Conservation (phyloP, 2,888 invertebrate genomes). For the Dendrolimus houi region DNA sequence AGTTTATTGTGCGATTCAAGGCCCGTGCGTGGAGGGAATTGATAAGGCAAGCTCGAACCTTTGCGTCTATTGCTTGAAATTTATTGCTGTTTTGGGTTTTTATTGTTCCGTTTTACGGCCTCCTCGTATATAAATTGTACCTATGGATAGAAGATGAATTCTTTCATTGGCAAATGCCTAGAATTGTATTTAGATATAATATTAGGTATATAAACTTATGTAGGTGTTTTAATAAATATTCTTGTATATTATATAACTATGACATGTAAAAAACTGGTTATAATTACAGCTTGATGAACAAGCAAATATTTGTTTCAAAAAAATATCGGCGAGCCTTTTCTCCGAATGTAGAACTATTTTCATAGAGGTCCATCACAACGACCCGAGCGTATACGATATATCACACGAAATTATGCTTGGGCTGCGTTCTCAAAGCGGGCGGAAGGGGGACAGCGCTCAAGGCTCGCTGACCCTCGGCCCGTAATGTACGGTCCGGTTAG, state of each 20-base stretch:
- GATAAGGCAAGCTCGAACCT: slow-evolving; percentile 75
- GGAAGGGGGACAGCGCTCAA: slow-evolving; percentile 64
- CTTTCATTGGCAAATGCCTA: slow-evolving; percentile 7
- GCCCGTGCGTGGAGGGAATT: slow-evolving; percentile 69
- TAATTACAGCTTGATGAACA: no score
- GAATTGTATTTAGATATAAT: no score
- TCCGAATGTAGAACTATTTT: slow-evolving; percentile 36
- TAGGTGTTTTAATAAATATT: no score
- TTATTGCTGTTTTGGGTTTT: slow-evolving; percentile 78
- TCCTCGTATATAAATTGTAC: slow-evolving; percentile 71
- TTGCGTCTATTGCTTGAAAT: slow-evolving; percentile 76
- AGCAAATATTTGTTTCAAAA: not conserved
- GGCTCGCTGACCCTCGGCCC: slow-evolving; percentile 73
- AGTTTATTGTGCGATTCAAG: slow-evolving; percentile 66
- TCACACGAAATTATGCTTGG: slow-evolving; percentile 71
- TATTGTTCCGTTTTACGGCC: slow-evolving; percentile 78
- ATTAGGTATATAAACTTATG: no score
- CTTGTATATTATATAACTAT: no score
- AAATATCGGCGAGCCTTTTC: not conserved
- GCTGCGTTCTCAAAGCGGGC: slow-evolving; percentile 46
- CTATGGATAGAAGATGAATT: slow-evolving; percentile 74
- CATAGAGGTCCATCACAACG: slow-evolving; percentile 59
- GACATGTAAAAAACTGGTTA: no score
- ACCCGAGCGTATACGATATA: slow-evolving; percentile 61
- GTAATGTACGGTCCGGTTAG: slow-evolving; percentile 78